These are phyloP conservation scores for Mercenaria mercenaria DNA, from an alignment of 1,140 invertebrate species.

Conservation along the genomic window DNA sequence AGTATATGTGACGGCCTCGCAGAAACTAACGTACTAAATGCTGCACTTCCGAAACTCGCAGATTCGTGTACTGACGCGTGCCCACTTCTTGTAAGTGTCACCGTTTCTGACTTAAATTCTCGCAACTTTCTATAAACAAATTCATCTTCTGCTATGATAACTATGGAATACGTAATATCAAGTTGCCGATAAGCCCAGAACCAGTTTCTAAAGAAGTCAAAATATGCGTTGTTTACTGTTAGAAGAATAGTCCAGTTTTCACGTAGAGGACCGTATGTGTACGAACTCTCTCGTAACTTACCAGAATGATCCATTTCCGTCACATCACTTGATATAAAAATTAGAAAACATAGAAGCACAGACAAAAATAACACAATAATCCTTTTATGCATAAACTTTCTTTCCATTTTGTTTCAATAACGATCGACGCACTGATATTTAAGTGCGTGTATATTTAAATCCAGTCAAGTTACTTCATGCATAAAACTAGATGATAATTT, in stretches of 20 bases:
- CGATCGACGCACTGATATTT: no score
- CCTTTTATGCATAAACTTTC: no score
- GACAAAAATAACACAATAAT: no score
- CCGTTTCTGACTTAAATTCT: neutral
- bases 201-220: slow-evolving; percentile 28
- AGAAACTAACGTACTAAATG: neutral
- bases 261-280: no score
- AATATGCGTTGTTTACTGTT: slow-evolving; percentile 3
- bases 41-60: neutral
- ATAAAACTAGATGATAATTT: no score
- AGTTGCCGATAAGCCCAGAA: neutral
- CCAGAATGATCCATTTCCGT: no score
- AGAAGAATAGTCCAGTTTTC: slow-evolving; percentile 34
- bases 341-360: no score
- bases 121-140: neutral
- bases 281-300: no score
- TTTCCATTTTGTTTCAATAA: no score
- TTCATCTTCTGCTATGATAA: neutral
- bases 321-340: no score
- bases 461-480: no score
- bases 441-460: no score
- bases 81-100: neutral
- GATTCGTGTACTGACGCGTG: neutral
- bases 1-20: neutral
- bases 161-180: neutral